phyloP scores from a whole-genome alignment of 2,113 vertebrate species.

The Pachycephala philippinensis region DNA sequence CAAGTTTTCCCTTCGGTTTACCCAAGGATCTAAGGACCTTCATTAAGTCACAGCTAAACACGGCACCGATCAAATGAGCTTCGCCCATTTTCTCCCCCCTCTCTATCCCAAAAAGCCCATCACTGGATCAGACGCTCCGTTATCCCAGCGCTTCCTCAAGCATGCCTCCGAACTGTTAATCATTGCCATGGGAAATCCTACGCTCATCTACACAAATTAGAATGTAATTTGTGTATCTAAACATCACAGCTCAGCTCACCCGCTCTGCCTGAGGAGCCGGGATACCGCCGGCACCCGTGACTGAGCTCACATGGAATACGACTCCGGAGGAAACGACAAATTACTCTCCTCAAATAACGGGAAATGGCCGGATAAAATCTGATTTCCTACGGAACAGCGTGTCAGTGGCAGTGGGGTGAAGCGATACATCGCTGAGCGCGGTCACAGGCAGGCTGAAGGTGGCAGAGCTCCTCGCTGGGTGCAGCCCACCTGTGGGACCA shows the following conservation, averaged over 20 bases:
- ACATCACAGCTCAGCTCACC: neutral
- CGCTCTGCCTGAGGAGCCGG: neutral
- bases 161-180: neutral
- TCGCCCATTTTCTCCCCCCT: neutral
- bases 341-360: neutral
- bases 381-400: neutral
- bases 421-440: fast-evolving
- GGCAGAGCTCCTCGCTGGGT: neutral
- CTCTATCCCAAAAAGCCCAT: neutral
- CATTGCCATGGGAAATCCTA: neutral
- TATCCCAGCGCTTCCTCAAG: neutral
- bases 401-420: neutral
- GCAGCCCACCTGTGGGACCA: neutral
- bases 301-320: neutral
- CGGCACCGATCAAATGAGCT: fast-evolving
- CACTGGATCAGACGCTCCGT: neutral
- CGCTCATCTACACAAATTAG: neutral
- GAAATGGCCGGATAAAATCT: neutral
- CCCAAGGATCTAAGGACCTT: neutral
- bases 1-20: neutral
- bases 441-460: neutral
- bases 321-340: neutral
- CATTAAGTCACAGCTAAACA: neutral
- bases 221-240: neutral
- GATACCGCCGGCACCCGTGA: neutral